These are phyloP conservation scores for Notiomystis cincta DNA, from an alignment of 2,113 vertebrate species.

Conservation along the genomic window DNA sequence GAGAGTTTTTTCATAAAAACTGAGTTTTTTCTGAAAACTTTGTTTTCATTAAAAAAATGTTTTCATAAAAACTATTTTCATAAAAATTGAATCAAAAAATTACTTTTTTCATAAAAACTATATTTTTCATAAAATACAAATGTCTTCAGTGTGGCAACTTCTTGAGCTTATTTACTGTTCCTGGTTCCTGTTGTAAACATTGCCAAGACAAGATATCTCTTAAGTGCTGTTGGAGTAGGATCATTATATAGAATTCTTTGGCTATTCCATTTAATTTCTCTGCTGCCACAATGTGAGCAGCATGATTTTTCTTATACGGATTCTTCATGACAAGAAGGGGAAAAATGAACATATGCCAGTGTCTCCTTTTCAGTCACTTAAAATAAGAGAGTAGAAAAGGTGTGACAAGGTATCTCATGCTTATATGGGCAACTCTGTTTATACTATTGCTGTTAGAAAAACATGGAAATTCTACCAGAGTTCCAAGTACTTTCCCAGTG, in stretches of 20 bases:
- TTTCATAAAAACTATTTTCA: not conserved
- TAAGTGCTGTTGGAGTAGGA: not conserved
- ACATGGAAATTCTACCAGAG: not conserved
- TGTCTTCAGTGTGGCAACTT: not conserved
- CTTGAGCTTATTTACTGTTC: not conserved
- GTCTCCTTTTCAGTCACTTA: not conserved
- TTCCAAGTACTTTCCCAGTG: not conserved
- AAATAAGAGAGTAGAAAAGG: not conserved
- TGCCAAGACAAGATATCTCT: not conserved
- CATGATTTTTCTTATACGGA: not conserved
- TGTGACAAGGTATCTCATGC: not conserved
- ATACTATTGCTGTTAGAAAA: not conserved
- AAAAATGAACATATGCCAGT: not conserved
- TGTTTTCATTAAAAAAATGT: no score
- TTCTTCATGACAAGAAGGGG: not conserved
- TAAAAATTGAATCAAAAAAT: not conserved
- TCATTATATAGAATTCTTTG: not conserved
- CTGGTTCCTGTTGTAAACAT: not conserved
- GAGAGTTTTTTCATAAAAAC: not conserved
- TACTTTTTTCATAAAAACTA: no score
- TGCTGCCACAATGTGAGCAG: not conserved
- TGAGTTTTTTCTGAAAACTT: no score
- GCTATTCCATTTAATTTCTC: not conserved
- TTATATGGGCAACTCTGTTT: not conserved
- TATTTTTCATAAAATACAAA: not conserved